These are phyloP conservation scores for Onychomys torridus DNA, from an alignment of 2,797 vertebrate genomes.

Conservation along the genomic window DNA sequence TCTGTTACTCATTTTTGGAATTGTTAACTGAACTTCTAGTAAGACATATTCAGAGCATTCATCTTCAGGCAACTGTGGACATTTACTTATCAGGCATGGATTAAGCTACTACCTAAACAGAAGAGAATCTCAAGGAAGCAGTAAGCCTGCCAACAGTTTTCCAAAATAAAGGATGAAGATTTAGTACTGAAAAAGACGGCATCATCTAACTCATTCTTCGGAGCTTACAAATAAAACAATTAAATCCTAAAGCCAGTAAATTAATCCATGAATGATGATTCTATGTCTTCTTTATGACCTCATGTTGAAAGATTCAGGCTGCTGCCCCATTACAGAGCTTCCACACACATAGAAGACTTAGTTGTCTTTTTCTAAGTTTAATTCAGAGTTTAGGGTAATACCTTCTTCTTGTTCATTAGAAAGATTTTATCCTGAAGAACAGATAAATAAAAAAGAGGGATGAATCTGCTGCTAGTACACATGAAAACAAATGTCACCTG, in stretches of 20 bases:
- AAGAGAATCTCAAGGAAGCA: not conserved
- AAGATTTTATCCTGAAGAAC: conserved; percentile 2
- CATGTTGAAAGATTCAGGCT: not conserved
- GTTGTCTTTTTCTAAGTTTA: not conserved
- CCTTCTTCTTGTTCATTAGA: not conserved
- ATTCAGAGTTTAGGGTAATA: not conserved
- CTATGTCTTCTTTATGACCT: not conserved
- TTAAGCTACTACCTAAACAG: not conserved
- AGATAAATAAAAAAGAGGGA: not conserved
- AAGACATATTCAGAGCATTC: not conserved
- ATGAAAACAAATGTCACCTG: not conserved
- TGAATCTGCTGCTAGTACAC: not conserved
- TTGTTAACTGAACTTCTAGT: not conserved
- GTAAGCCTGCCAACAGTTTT: not conserved
- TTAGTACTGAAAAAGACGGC: not conserved
- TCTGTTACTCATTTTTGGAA: not conserved
- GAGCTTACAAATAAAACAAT: not conserved
- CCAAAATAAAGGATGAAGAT: not conserved
- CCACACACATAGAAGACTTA: not conserved
- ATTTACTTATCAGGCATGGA: not conserved
- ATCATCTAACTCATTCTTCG: not conserved
- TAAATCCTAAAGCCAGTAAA: not conserved
- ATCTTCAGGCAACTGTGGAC: not conserved
- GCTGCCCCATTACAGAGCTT: not conserved
- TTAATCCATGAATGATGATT: not conserved